Evolutionary conservation across 2,113 vertebrate species (phyloP).

Genomic region (Ifrita kowaldi): DNA sequence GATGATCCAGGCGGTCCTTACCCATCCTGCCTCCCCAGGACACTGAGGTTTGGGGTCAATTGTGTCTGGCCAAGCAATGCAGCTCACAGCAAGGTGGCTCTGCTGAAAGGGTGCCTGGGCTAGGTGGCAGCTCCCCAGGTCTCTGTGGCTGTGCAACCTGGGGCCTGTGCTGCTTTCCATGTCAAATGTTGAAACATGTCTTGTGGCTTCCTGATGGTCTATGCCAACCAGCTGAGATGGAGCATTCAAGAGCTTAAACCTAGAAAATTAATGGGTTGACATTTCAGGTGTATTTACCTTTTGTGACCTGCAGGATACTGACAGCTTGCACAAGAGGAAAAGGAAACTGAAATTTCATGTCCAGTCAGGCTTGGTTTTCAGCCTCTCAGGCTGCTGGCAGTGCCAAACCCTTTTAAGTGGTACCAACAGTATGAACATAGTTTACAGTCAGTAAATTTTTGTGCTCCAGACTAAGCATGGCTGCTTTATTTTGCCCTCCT

Average conservation of each 20-base stretch:
- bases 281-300: neutral
- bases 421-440: neutral
- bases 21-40: neutral
- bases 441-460: neutral
- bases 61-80: rapidly evolving
- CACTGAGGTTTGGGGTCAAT: neutral
- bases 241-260: neutral
- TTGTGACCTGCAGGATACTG: neutral
- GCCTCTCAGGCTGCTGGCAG: neutral
- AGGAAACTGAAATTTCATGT: neutral
- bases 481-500: neutral
- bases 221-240: neutral
- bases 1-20: neutral
- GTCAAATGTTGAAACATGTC: neutral
- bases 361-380: neutral
- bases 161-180: neutral
- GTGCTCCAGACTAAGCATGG: neutral
- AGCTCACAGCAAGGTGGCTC: neutral
- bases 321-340: neutral
- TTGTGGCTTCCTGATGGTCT: neutral
- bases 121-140: neutral
- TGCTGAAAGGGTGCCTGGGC: neutral
- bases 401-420: neutral
- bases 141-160: rapidly evolving
- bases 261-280: neutral